phyloP scores from a whole-genome alignment of 1,140 invertebrate genomes.

The Drosophila dunni region DNA sequence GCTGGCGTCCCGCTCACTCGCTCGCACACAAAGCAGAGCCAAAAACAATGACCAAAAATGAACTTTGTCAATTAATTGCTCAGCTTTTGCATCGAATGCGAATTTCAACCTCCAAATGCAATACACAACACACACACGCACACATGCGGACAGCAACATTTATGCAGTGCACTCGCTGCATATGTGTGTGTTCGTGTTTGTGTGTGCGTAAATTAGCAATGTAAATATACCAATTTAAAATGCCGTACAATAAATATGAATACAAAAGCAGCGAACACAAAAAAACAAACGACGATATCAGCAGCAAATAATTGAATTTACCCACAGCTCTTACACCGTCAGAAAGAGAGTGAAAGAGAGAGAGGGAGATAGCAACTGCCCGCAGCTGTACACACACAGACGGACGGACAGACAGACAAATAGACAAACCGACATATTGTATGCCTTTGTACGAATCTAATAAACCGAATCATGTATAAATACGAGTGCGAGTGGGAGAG shows the following conservation, averaged over 20 bases:
- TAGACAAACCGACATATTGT: constrained; percentile 64
- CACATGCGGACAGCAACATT: background rate
- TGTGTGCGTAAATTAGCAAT: constrained; percentile 78
- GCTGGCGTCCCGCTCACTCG: background rate
- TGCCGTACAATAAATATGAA: constrained; percentile 81
- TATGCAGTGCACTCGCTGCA: constrained; percentile 1
- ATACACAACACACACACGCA: background rate
- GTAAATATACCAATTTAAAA: constrained; percentile 83
- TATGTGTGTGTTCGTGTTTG: constrained; percentile 53
- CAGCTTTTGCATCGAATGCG: constrained; percentile 43
- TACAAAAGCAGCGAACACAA: constrained; percentile 63
- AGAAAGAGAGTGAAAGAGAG: background rate
- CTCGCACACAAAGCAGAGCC: background rate
- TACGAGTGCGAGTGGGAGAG: constrained; percentile 14
- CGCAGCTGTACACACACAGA: constrained; percentile 43
- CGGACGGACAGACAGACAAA: constrained; percentile 42
- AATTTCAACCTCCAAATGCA: constrained; percentile 42
- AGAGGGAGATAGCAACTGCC: constrained; percentile 32
- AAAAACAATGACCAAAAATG: constrained; percentile 67
- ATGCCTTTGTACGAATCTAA: constrained; percentile 77
- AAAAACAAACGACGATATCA: constrained; percentile 81
- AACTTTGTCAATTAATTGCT: constrained; percentile 82
- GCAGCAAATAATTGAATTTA: constrained; percentile 81
- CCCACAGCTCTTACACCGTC: constrained; percentile 53
- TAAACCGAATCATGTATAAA: constrained; percentile 75